These are phyloP conservation scores for Saguinus oedipus DNA, from an alignment of 2,797 vertebrate species.

Conservation along the genomic window DNA sequence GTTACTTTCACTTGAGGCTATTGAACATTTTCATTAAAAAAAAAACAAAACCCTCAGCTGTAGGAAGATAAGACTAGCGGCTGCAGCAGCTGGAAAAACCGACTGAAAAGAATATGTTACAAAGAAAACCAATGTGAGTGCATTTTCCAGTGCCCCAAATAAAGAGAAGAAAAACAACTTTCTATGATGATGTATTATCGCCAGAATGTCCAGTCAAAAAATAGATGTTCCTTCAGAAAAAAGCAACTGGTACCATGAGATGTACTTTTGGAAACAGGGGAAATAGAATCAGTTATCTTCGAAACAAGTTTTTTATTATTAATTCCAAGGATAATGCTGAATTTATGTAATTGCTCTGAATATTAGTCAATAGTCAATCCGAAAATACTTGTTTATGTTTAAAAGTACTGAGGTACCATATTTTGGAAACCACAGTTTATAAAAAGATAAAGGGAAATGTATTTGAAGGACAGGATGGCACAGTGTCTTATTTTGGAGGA, in stretches of 20 bases:
- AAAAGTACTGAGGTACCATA: neutral
- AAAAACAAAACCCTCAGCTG: slow-evolving; percentile 80
- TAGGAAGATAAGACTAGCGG: slow-evolving; percentile 92
- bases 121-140: slow-evolving; percentile 90
- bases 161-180: slow-evolving; percentile 92
- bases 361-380: neutral
- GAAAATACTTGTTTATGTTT: neutral
- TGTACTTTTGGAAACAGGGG: neutral
- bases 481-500: neutral
- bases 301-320: neutral
- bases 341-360: neutral
- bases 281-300: neutral
- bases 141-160: slow-evolving; percentile 91
- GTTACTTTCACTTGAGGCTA: slow-evolving; percentile 89
- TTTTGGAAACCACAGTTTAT: neutral
- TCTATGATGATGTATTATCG: slow-evolving; percentile 91
- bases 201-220: slow-evolving; percentile 87
- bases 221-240: slow-evolving; percentile 92
- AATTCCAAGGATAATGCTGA: neutral
- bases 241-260: slow-evolving; percentile 86
- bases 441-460: neutral
- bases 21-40: slow-evolving; percentile 90
- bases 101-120: slow-evolving; percentile 91
- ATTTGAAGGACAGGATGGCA: neutral
- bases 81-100: slow-evolving; percentile 88